These are phyloP conservation scores for Leptinotarsa texana DNA, from an alignment of 1,140 invertebrate genomes.

Conservation along the genomic window DNA sequence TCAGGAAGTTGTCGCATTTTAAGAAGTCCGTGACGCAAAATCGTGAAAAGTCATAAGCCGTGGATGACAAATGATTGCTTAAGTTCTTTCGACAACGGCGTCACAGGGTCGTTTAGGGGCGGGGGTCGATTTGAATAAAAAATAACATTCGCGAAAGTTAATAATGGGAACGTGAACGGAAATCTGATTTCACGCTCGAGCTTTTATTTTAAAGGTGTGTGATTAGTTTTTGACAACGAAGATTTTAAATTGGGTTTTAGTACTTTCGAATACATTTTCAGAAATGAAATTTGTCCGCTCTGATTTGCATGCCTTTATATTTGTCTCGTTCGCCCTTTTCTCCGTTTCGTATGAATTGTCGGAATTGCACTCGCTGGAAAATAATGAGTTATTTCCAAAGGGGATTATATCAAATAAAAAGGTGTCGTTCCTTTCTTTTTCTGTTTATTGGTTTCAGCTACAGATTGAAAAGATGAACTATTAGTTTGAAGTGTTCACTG, in stretches of 20 bases:
- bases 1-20: conserved; percentile 39
- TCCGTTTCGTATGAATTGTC: not conserved
- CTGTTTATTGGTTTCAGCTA: too few species aligned
- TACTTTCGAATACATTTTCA: conserved; percentile 45
- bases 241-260: conserved; percentile 53
- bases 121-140: conserved; percentile 54
- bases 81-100: conserved; percentile 37
- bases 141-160: conserved; percentile 54
- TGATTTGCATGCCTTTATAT: conserved; percentile 30
- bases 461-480: too few species aligned
- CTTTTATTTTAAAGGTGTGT: conserved; percentile 53
- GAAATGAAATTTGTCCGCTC: conserved; percentile 45
- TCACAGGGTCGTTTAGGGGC: conserved; percentile 4
- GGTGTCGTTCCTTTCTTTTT: too few species aligned
- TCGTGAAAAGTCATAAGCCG: conserved; percentile 45
- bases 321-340: conserved; percentile 9
- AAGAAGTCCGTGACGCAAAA: conserved; percentile 41
- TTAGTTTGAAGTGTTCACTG: too few species aligned
- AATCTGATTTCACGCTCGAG: conserved; percentile 51
- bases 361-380: not conserved
- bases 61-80: conserved; percentile 52
- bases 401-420: too few species aligned
- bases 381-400: too few species aligned
- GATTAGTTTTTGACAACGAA: conserved; percentile 53
- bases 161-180: conserved; percentile 55